Evolutionary conservation across 2,888 invertebrate genomes (phyloP).

Genomic region (Melitaea athalia): DNA sequence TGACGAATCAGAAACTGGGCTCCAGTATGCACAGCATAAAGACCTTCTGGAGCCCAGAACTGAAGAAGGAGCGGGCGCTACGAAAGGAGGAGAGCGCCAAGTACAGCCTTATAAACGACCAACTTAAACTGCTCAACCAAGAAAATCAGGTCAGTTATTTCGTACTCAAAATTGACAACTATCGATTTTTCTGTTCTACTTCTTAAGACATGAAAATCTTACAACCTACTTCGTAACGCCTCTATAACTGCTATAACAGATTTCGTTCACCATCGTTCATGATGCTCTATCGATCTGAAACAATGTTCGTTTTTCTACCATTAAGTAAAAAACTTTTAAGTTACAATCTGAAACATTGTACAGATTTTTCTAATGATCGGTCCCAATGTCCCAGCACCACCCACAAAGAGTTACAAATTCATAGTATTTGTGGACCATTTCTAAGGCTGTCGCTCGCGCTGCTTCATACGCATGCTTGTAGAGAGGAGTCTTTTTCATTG

Average conservation of each 20-base stretch:
- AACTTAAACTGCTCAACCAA: conserved; percentile 96
- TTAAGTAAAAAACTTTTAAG: no score
- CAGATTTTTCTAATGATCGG: neutral
- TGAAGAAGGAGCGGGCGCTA: conserved; percentile 98
- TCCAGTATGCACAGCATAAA: conserved; percentile 99
- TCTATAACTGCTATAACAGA: neutral
- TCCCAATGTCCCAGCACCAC: neutral
- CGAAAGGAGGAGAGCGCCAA: conserved; percentile 99
- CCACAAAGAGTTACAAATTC: conserved; percentile 26
- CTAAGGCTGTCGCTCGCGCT: conserved; percentile 46
- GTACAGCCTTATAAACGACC: conserved; percentile 97
- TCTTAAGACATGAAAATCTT: neutral
- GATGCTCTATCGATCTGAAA: neutral
- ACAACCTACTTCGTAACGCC: neutral
- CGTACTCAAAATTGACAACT: neutral
- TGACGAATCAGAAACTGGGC: conserved; percentile 98
- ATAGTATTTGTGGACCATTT: conserved; percentile 32
- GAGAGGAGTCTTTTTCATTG: conserved; percentile 47
- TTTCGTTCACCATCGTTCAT: neutral
- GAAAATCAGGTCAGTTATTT: conserved; percentile 93
- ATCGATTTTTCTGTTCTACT: conserved; percentile 21
- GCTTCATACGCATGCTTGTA: conserved; percentile 59
- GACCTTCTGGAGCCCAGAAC: conserved; percentile 99
- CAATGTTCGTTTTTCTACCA: no score
- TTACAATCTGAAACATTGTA: neutral